These are phyloP conservation scores for Apis florea DNA, from an alignment of 1,140 invertebrate genomes.

Conservation along the genomic window DNA sequence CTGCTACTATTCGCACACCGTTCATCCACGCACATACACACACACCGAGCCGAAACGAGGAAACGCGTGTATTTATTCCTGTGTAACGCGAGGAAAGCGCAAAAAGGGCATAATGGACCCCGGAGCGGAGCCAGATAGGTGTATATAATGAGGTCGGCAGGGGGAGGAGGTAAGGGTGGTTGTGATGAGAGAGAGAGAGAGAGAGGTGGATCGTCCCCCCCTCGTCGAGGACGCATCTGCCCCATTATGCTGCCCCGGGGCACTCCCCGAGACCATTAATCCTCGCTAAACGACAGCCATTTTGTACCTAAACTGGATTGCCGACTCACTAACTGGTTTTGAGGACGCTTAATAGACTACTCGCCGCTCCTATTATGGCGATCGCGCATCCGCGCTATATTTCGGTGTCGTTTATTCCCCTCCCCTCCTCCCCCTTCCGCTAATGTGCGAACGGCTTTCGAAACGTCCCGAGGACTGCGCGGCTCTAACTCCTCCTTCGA, in stretches of 20 bases:
- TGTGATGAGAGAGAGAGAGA: slow-evolving; percentile 18
- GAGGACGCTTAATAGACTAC: slow-evolving; percentile 80
- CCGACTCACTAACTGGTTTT: slow-evolving; percentile 80
- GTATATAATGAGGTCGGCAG: slow-evolving; percentile 77
- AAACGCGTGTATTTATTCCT: slow-evolving; percentile 60
- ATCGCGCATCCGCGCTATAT: slow-evolving; percentile 66
- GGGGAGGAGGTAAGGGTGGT: slow-evolving; percentile 54
- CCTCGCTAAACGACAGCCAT: slow-evolving; percentile 81
- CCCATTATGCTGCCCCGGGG: slow-evolving; percentile 78
- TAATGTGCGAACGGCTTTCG: slow-evolving; percentile 64
- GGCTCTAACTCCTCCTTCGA: slow-evolving; percentile 11
- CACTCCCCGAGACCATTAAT: slow-evolving; percentile 79
- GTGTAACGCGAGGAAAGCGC: slow-evolving; percentile 62
- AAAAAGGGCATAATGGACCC: slow-evolving; percentile 78
- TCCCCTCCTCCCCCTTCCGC: too few relatives aligned
- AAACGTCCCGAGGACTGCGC: neutral
- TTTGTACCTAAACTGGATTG: slow-evolving; percentile 82
- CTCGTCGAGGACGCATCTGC: slow-evolving; percentile 77
- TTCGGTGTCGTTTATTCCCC: slow-evolving; percentile 68
- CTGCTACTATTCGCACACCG: neutral
- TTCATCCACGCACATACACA: neutral
- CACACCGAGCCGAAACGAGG: too few relatives aligned
- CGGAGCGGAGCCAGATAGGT: slow-evolving; percentile 72
- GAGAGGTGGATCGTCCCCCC: slow-evolving; percentile 53
- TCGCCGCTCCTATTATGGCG: slow-evolving; percentile 76